Percentiles rank a stretch among this genome's conserved stretches.
Conservation (phyloP, 1,140 invertebrate species). For the Eulimnadia texana region DNA sequence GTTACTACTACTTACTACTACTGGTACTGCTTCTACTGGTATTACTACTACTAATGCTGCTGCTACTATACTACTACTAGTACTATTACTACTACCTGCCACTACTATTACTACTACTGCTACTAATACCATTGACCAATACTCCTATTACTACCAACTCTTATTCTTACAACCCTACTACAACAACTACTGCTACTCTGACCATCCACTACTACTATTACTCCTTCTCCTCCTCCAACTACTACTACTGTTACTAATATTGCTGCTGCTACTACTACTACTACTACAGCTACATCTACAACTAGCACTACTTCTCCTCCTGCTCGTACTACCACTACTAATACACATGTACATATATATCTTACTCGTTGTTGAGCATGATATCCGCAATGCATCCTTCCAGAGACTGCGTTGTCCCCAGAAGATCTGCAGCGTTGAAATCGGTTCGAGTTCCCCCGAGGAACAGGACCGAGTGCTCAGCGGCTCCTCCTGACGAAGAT, state of each 20-base stretch:
- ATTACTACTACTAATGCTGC: constrained; percentile 5
- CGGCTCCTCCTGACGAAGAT: constrained; percentile 32
- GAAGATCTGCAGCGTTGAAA: constrained; percentile 32
- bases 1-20: not conserved
- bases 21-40: not conserved
- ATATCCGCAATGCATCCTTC: constrained; percentile 64
- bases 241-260: constrained; percentile 27
- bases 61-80: not conserved
- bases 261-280: too few relatives aligned
- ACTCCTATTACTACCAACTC: too few relatives aligned
- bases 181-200: too few relatives aligned
- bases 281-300: not conserved
- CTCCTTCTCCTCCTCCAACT: not conserved
- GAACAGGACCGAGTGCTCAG: constrained; percentile 33
- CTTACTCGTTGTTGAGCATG: constrained; percentile 52
- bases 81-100: constrained; percentile 27
- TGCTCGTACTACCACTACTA: constrained; percentile 24
- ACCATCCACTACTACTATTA: constrained; percentile 5
- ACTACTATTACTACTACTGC: too few relatives aligned
- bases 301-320: constrained; percentile 5
- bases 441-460: constrained; percentile 46
- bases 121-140: too few relatives aligned
- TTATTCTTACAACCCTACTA: too few relatives aligned
- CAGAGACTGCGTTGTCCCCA: constrained; percentile 36
- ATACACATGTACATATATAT: too few relatives aligned